Percentiles rank a stretch among this genome's conserved stretches.
Conservation (phyloP, 23 tunicate species). For the Oikopleura dioica region DNA sequence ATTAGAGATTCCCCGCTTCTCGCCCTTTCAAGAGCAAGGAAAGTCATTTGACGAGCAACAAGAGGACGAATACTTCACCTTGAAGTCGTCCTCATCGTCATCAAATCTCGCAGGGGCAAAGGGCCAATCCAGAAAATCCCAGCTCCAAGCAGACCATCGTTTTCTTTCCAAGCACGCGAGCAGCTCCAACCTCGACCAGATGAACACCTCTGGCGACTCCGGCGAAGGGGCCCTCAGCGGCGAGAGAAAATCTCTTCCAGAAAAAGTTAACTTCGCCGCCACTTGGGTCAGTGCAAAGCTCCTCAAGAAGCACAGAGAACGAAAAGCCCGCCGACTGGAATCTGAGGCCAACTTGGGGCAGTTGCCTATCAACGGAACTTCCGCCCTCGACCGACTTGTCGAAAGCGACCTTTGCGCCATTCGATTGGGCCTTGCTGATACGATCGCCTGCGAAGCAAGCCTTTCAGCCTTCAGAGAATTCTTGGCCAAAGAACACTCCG, state of each 20-base stretch:
- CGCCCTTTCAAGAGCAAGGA: neutral
- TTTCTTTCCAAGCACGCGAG: neutral
- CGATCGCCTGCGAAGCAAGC: slow-evolving; percentile 14
- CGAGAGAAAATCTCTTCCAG: slow-evolving; percentile 7
- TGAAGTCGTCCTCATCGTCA: neutral
- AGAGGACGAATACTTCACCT: neutral
- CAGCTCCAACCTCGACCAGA: neutral
- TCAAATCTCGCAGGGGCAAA: too few relatives aligned
- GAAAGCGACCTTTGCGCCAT: neutral
- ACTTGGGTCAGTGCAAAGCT: slow-evolving; percentile 5
- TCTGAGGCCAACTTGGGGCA: neutral
- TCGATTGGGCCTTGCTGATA: slow-evolving; percentile 19
- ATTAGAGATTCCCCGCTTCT: too few relatives aligned
- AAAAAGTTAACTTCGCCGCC: slow-evolving; percentile 8
- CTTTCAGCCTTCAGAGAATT: neutral
- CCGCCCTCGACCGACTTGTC: neutral
- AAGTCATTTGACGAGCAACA: neutral
- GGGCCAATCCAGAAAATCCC: neutral
- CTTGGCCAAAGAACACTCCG: slow-evolving; percentile 4
- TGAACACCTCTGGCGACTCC: neutral
- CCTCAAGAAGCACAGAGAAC: neutral
- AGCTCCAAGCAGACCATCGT: neutral
- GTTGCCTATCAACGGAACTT: neutral
- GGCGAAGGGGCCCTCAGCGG: neutral
- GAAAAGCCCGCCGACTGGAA: neutral